Base-by-base conservation (phyloP, 1,140 invertebrate genomes). In the Temnothorax nylanderi region DNA sequence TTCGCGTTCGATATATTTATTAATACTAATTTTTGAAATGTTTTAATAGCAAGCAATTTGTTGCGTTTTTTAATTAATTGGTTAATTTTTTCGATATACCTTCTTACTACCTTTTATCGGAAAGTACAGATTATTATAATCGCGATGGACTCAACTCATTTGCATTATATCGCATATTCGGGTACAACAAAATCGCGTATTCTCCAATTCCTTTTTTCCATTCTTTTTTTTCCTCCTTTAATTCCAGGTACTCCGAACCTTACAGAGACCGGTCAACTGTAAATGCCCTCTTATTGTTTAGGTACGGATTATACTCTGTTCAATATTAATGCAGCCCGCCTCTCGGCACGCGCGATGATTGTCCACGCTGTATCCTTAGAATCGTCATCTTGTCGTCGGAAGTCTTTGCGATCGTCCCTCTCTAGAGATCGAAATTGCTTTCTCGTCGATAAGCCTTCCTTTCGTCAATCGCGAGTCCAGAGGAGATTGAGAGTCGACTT, bases 281-380 rank as follows among this genome's bases (percentile, higher is more conserved):
- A 94, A 94, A 91, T 90, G 88, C 92, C 93, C 93, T 94, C 93
- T 94, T 93, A 95, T 91, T 94, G 94, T 94, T 93, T 95, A 95
- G 95, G 95, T 95, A 95, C 93, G 93, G 56, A 95, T 94, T 94
- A 26, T 26, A 94, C 91, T 94, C 90, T 94, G 92, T 94, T 93
- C 92, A 69, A 93, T 90, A 92, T 62, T 16, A 85, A 90, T 89
- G 93, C 94, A 93, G 94, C 94, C 93, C 94, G 91, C 91, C 93
- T 94, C 93, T 94, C 93, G 90, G 88, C 89, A 92, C 89, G 94
- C 94, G 94, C 94, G 94, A 94, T 88, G 65, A 88, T 90, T 85
- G 86, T 88, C 78, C 88, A 85, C 69, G 78, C 74, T 85, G 87
- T 72, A 72, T 85, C 80, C 56, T 86, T 89, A 87, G 89, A 64